Conservation (phyloP, 92 coral and sea anemone species). For the Porites divaricata region DNA sequence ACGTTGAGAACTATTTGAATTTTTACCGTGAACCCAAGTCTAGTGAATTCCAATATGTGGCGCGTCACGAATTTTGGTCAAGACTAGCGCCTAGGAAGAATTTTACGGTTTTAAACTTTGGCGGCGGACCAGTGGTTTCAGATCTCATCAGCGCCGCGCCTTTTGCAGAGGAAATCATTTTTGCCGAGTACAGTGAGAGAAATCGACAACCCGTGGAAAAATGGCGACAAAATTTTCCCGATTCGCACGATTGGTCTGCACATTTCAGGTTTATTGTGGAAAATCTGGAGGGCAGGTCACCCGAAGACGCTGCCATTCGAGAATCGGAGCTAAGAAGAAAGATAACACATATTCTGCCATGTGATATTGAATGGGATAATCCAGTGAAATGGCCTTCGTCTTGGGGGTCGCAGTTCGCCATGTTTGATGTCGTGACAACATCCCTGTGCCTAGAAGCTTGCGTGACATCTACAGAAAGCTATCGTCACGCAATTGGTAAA, state of each 20-base stretch:
- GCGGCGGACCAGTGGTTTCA: slow-evolving; percentile 64
- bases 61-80: slow-evolving; percentile 15
- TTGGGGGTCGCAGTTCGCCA: neutral
- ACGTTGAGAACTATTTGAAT: slow-evolving; percentile 32
- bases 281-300: slow-evolving; percentile 45
- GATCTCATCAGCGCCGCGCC: slow-evolving; percentile 60
- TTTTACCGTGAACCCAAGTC: neutral
- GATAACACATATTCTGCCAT: slow-evolving; percentile 53
- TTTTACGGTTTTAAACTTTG: slow-evolving; percentile 50
- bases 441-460: slow-evolving; percentile 67
- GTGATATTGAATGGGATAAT: slow-evolving; percentile 52
- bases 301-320: slow-evolving; percentile 32
- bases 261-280: slow-evolving; percentile 47
- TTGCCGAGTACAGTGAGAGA: slow-evolving; percentile 62
- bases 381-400: slow-evolving; percentile 36
- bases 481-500: slow-evolving; percentile 55
- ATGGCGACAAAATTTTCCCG: slow-evolving; percentile 41
- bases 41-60: neutral
- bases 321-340: slow-evolving; percentile 53
- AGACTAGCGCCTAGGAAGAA: neutral
- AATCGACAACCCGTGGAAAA: slow-evolving; percentile 57
- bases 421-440: slow-evolving; percentile 64
- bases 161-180: slow-evolving; percentile 51
- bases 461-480: slow-evolving; percentile 50
- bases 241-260: slow-evolving; percentile 55